Base-by-base conservation (phyloP, 2,113 vertebrate genomes). In the Myiagra hebetior region DNA sequence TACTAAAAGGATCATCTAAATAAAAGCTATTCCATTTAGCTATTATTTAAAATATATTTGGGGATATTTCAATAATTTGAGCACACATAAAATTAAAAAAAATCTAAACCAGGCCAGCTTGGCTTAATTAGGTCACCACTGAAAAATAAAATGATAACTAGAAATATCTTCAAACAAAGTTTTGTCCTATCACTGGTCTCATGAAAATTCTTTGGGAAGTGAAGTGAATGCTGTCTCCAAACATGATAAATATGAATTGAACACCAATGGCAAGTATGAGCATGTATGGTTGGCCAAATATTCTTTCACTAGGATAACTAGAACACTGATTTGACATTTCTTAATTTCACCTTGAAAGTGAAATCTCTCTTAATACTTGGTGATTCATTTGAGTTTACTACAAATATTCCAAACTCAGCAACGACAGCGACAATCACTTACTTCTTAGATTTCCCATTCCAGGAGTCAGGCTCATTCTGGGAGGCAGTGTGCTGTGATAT, bases 401-500 rank as follows among this genome's bases (percentile, higher is more conserved):
- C 53, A 47, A 53, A 56, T 19, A 85, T 49, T 81, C 37, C 41
- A 24, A 85, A 65, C 6, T 41, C 52, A 20, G 21, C 22, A 65
- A 47, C 8, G 31, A 64, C 37, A 91, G 30, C 0, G 9, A 74
- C 35, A 62, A 49, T 19, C 14, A 99, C 99, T 99, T 96, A 99
- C 99, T 99, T 97, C 98, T 98, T 41, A 99, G 98, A 97, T 98
- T 98, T 87, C 98, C 98, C n/a, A 97, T 91, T 82, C 97, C 98
- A 97, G 97, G 98, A 56, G 96, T 98, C 79, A 98, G 97, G 92
- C 98, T 96, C 95, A 98, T 99, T 74, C 99, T 98, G 7, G 99
- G 98, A 9, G 99, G 99, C 96, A 99, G 79, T 0, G 99, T 99
- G 98, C 98, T 99, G 97, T 99, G 99, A 95, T 99, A 99, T 0